Evolutionary conservation across 2,113 vertebrate genomes (phyloP).

Genomic region (Panthera leo): DNA sequence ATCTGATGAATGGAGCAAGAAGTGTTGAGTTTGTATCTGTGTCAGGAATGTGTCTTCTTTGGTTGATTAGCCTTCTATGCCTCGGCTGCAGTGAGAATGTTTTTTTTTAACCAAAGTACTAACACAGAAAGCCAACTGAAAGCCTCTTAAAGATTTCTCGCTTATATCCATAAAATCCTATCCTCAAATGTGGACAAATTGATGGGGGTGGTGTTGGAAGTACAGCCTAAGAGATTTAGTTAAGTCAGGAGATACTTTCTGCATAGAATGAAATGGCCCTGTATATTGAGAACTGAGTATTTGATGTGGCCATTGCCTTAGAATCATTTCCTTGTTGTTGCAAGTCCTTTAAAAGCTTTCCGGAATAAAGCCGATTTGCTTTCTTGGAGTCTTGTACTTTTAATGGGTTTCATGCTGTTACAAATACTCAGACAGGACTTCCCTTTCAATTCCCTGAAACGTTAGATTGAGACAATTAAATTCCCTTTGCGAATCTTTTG

Average conservation of each 20-base stretch:
- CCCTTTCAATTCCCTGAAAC: slow-evolving; percentile 49
- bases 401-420: slow-evolving; percentile 63
- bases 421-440: slow-evolving; percentile 51
- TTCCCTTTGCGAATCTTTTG: slow-evolving; percentile 54
- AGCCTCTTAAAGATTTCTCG: background rate
- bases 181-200: background rate
- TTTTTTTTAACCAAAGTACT: background rate
- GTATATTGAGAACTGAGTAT: background rate
- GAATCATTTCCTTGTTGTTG: background rate
- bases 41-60: background rate
- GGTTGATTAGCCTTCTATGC: background rate
- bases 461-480: slow-evolving; percentile 65
- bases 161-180: background rate
- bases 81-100: background rate
- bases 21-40: background rate
- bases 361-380: slow-evolving; percentile 38
- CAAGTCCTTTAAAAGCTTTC: slow-evolving; percentile 54
- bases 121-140: background rate
- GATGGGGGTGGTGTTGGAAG: background rate
- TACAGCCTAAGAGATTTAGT: background rate
- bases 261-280: background rate
- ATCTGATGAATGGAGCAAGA: background rate
- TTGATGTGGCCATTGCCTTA: background rate
- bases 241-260: background rate
- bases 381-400: slow-evolving; percentile 56